These are phyloP conservation scores for Hylia prasina DNA, from an alignment of 2,113 vertebrate genomes.

Conservation along the genomic window DNA sequence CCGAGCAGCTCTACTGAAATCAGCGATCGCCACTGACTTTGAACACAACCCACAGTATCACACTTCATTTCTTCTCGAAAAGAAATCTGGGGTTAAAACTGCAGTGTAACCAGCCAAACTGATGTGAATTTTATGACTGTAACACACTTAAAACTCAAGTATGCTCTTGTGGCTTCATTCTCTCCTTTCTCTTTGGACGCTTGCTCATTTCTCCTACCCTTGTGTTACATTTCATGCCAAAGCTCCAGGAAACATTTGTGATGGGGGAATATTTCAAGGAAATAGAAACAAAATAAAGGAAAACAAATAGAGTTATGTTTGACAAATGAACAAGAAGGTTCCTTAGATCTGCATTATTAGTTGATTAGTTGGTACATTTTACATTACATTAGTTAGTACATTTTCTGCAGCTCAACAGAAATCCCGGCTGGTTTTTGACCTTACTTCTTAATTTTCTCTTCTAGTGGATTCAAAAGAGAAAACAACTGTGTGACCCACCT, in stretches of 20 bases:
- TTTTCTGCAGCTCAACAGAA: not conserved
- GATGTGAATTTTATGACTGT: not conserved
- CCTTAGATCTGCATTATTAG: not conserved
- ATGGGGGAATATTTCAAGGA: not conserved
- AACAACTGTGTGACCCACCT: not conserved
- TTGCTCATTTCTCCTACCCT: not conserved
- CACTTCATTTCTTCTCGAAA: slow-evolving; percentile 36
- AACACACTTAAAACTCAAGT: not conserved
- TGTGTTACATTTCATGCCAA: not conserved
- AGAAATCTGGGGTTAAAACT: not conserved
- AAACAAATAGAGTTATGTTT: not conserved
- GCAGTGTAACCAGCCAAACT: not conserved
- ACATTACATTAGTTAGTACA: not conserved
- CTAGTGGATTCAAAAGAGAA: not conserved
- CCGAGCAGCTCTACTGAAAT: not conserved
- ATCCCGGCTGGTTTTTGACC: not conserved
- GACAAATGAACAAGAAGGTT: not conserved
- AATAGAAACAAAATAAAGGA: not conserved
- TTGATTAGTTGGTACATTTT: not conserved
- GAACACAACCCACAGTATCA: not conserved
- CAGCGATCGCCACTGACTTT: not conserved
- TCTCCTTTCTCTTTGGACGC: not conserved
- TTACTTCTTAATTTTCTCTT: not conserved
- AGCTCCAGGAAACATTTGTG: not conserved
- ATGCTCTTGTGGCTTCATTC: not conserved